A percentile compares a stretch with the other conserved stretches of the same genome.
phyloP scores from a whole-genome alignment of 2,113 vertebrate species.

The Caracal caracal region DNA sequence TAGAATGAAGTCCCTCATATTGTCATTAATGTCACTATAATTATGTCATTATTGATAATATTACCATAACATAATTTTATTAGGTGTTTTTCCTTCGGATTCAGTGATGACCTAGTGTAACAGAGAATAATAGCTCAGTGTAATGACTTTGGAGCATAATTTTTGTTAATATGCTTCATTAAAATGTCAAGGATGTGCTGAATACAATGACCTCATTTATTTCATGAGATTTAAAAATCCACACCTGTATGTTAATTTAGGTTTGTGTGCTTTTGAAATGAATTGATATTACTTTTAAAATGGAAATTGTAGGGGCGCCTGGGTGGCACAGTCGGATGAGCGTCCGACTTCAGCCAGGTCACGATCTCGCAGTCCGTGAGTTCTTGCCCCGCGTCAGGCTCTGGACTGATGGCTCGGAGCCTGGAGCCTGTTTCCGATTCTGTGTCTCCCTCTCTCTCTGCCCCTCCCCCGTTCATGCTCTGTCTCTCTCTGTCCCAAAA shows the following conservation, averaged over 20 bases:
- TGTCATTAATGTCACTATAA: constrained; percentile 51
- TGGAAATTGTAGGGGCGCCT: no score
- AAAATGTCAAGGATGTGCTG: constrained; percentile 34
- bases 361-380: no score
- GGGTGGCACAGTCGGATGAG: no score
- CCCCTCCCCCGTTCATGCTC: no score
- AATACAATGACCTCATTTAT: constrained; percentile 27
- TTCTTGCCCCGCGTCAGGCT: no score
- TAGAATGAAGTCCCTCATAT: constrained; percentile 3
- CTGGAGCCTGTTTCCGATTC: no score
- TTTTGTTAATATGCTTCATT: constrained; percentile 66
- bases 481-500: no score
- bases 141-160: constrained; percentile 53
- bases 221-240: constrained; percentile 4
- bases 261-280: background rate
- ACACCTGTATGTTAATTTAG: constrained; percentile 1
- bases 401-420: no score
- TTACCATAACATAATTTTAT: constrained; percentile 65
- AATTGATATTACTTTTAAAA: background rate
- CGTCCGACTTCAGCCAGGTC: no score
- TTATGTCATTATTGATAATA: constrained; percentile 66
- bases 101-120: constrained; percentile 11
- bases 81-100: constrained; percentile 48
- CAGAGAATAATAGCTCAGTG: constrained; percentile 38
- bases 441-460: no score